Base-by-base conservation (phyloP, 1,140 invertebrate species). In the Mercenaria mercenaria region DNA sequence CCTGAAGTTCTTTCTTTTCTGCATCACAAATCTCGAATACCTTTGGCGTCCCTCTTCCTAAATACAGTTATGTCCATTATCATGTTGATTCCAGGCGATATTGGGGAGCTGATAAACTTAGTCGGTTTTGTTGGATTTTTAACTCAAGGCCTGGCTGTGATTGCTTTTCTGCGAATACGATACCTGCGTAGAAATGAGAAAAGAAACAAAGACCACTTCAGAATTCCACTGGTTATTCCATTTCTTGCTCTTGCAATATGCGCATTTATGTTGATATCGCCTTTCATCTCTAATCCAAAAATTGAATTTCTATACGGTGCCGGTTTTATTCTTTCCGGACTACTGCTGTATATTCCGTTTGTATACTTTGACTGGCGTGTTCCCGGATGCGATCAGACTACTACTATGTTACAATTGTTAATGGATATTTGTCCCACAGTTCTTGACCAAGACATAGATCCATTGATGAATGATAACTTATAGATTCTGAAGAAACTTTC, bases 291-390 rank as follows among this genome's bases (percentile, higher is more conserved):
- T 6, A 85, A 85, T 47, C 82, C 82, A 18, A 85, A 52, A 32
- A 74, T 85, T 15, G 82, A 85, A 56, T 85, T 85, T 26, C 11
- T 85, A 32, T 85, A 85, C n/a, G 82, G 82, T 29, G 67, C n/a
- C 1, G 67, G 61, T 20, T 85, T 85, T 52, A 56, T 85, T 3
- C 10, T 85, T 4, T 85, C 82, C 29, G 82, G 82, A 56, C 50
- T 85, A 23, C 1, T 85, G 10, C 29, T 85, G 4, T 85, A 85
- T 47, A 6, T 85, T 56, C 82, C 82, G 34, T 85, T 85, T 37
- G 67, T 85, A n/a, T 50, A 85, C 52, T 72, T 85, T 74, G 39
- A 34, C 39, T 74, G 39, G 61, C 64, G 20, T 32, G 18, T 85
- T 50, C 82, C 82, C 6, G 82, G 82, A 11, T 72, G n/a, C 50